Evolutionary conservation across 2,888 invertebrate species (phyloP), one percentile per base, ranked within the genome.

Genomic region (Trissolcus japonicus): DNA sequence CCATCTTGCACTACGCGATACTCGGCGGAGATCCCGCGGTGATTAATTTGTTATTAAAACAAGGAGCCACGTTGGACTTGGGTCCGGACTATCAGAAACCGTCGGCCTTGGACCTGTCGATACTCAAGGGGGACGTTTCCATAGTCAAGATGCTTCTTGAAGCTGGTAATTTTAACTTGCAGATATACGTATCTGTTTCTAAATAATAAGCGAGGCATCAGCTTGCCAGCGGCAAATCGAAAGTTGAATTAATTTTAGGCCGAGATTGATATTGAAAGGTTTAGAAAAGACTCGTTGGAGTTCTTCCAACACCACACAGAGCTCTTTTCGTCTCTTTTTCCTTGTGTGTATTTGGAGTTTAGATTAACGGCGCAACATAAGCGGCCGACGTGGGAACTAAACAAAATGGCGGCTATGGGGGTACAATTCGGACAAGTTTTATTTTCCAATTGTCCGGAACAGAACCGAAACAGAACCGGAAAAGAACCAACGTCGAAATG

Each of bases 1-100:
- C 96, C 1, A 96, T 96, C 2, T 91, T 98, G 85, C 97, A 97
- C 86, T 97, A 96, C 87, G 97, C 96, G 2, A 94, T 97, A 0
- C 91, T 96, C 55, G 94, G 95, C 68, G 96, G 95, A 84, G 91
- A 92, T 77, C 86, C 89, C 9, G 92, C 92, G 4, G 93, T 94
- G n/a, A 95, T 96, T 0, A 93, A 94, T 83, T 90, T 96, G 56
- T 89, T 98, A 67, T 91, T 97, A 56, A 94, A 95, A 86, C 95
- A 95, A 87, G 96, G 96, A 0, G 96, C 96, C 0, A 91, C 91
- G 29, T 91, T 95, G 2, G 93, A 93, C 72, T 87, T 93, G 43
- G 93, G 92, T 69, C 84, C 90, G 0, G 91, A 91, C 29, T 93
- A 92, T 83, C 91, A 91, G 80, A 94, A 94, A 85, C 95, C 95